A percentile compares a stretch with the other conserved stretches of the same genome.
phyloP scores from a whole-genome alignment of 1,140 invertebrate species.

The Pseudomyrmex flavicornis region DNA sequence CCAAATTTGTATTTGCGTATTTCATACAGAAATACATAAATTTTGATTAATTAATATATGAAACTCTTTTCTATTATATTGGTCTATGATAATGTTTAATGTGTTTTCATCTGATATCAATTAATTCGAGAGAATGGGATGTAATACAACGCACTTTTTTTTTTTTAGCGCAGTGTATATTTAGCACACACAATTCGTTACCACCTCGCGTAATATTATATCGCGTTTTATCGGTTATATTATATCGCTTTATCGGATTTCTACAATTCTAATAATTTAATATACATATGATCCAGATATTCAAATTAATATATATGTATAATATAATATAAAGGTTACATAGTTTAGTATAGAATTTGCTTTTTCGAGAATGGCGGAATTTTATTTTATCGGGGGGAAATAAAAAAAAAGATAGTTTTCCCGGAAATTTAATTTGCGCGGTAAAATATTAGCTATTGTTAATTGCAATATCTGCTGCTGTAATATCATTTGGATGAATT shows the following conservation, averaged over 20 bases:
- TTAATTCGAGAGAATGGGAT: constrained; percentile 17
- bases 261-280: too few relatives aligned
- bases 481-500: constrained; percentile 14
- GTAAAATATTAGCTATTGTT: background rate
- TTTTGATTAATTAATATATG: too few relatives aligned
- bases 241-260: too few relatives aligned
- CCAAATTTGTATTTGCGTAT: background rate
- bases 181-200: too few relatives aligned
- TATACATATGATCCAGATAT: background rate
- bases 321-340: too few relatives aligned
- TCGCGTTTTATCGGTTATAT: background rate
- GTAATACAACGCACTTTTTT: too few relatives aligned
- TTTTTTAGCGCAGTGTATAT: too few relatives aligned
- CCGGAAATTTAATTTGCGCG: background rate
- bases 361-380: too few relatives aligned
- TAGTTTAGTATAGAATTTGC: too few relatives aligned
- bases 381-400: too few relatives aligned
- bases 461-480: constrained; percentile 10
- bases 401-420: too few relatives aligned
- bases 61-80: constrained; percentile 1
- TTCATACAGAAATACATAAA: too few relatives aligned
- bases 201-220: background rate
- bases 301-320: background rate
- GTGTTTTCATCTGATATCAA: constrained; percentile 10
- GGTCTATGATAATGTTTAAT: background rate